Conservation (phyloP, 2,888 invertebrate genomes). For the Heliconius sara region DNA sequence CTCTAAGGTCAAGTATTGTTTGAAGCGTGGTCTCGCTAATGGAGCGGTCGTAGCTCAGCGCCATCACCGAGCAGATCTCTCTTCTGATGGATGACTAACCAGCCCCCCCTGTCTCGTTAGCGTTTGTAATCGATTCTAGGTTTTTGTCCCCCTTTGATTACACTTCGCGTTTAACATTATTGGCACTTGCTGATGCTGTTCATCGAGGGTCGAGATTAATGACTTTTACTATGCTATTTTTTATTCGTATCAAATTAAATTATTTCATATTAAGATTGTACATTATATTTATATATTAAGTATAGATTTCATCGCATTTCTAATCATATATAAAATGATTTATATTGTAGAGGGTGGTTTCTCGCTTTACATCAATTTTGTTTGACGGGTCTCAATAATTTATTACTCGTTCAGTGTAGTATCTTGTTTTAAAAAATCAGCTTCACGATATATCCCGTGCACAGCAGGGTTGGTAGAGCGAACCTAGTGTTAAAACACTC, state of each 20-base stretch:
- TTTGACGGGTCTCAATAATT: conserved; percentile 13
- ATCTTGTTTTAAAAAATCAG: conserved; percentile 3
- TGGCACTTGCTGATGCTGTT: conserved; percentile 41
- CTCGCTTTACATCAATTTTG: conserved; percentile 4
- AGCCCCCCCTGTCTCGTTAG: conserved; percentile 62
- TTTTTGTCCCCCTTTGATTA: conserved; percentile 50
- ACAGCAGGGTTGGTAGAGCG: no score
- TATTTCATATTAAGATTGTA: conserved; percentile 24
- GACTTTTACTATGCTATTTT: conserved; percentile 41
- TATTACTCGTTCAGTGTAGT: conserved; percentile 20
- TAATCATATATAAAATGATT: conserved; percentile 26
- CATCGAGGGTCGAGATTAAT: conserved; percentile 45
- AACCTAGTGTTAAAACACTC: no score
- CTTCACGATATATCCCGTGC: no score
- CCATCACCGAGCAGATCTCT: conserved; percentile 64
- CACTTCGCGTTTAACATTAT: conserved; percentile 45
- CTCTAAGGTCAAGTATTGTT: conserved; percentile 70
- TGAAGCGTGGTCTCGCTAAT: conserved; percentile 53
- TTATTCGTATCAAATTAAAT: conserved; percentile 40
- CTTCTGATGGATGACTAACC: conserved; percentile 59
- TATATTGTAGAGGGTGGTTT: background rate
- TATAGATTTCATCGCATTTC: conserved; percentile 14
- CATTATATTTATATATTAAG: conserved; percentile 4
- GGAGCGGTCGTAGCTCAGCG: conserved; percentile 66
- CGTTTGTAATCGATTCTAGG: conserved; percentile 49